Percentiles rank a stretch among this genome's conserved stretches.
These are phyloP conservation scores for Mechanitis messenoides DNA, from an alignment of 2,888 invertebrate species.

Conservation along the genomic window DNA sequence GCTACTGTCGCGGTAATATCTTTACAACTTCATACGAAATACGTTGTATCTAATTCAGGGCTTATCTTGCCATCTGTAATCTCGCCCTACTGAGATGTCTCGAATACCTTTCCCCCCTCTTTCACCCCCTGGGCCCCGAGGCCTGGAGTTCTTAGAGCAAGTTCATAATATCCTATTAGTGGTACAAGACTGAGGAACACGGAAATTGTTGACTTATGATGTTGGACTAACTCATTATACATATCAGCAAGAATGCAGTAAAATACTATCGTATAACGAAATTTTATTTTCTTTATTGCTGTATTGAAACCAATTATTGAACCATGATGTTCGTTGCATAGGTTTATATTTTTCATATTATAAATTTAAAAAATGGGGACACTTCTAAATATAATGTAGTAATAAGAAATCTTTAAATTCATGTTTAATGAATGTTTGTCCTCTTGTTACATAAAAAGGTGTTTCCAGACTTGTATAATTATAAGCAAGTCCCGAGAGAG, in stretches of 20 bases:
- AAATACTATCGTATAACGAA: not conserved
- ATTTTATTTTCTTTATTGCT: too few species aligned
- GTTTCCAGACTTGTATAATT: constrained; percentile 26
- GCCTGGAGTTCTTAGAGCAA: constrained; percentile 59
- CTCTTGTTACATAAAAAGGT: constrained; percentile 9
- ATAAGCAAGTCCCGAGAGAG: constrained; percentile 43
- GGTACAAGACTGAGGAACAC: constrained; percentile 54
- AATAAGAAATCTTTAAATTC: too few species aligned
- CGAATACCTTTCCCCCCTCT: constrained; percentile 47
- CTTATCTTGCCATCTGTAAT: constrained; percentile 75
- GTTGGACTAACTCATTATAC: constrained; percentile 26
- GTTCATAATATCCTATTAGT: constrained; percentile 75
- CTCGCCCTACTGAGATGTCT: constrained; percentile 60
- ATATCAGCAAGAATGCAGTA: constrained; percentile 1
- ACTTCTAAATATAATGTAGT: too few species aligned
- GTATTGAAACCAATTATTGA: too few species aligned
- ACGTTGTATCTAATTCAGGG: constrained; percentile 73
- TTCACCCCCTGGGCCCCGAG: constrained; percentile 33
- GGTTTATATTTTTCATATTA: too few species aligned
- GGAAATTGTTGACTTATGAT: constrained; percentile 35
- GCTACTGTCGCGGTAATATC: constrained; percentile 57
- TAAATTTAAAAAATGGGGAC: too few species aligned
- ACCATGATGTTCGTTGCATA: too few species aligned
- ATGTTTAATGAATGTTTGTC: not conserved
- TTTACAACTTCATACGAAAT: constrained; percentile 72